These are phyloP conservation scores for Apamea anceps DNA, from an alignment of 2,888 invertebrate species.

Conservation along the genomic window DNA sequence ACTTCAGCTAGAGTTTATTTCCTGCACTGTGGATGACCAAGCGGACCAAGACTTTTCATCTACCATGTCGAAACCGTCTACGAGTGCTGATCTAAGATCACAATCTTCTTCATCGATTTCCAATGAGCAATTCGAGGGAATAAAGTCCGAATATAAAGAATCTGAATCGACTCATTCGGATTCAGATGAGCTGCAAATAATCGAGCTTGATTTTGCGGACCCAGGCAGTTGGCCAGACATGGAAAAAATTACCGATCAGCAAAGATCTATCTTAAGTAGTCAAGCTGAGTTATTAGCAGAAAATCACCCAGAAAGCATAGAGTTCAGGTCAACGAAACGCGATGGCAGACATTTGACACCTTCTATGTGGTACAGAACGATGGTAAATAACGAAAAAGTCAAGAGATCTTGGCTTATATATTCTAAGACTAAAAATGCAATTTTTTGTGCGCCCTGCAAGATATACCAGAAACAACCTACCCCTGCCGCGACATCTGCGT, in stretches of 20 bases:
- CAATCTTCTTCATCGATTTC: background rate
- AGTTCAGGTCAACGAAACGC: slow-evolving; percentile 60
- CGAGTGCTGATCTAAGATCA: background rate
- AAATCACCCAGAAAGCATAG: slow-evolving; percentile 62
- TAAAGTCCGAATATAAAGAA: background rate
- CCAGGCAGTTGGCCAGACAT: slow-evolving; percentile 11
- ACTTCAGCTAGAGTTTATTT: background rate
- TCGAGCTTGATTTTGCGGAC: background rate
- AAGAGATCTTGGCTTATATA: slow-evolving; percentile 63
- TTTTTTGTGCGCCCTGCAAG: slow-evolving; percentile 60
- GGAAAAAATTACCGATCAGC: slow-evolving; percentile 19
- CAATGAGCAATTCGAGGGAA: background rate
- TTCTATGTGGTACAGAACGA: slow-evolving; percentile 45
- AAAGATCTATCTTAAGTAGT: slow-evolving; percentile 43
- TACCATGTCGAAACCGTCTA: background rate
- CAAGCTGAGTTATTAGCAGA: slow-evolving; percentile 59
- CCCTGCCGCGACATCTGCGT: background rate
- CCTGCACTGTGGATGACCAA: background rate
- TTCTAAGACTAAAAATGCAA: slow-evolving; percentile 61
- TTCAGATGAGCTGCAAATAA: background rate
- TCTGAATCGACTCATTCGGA: background rate
- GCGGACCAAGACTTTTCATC: background rate
- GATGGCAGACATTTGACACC: slow-evolving; percentile 47
- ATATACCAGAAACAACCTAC: slow-evolving; percentile 50
- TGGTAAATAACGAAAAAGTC: slow-evolving; percentile 62